Base-by-base conservation (phyloP, 2,888 invertebrate species). In the Ommatoiulus sabulosus region DNA sequence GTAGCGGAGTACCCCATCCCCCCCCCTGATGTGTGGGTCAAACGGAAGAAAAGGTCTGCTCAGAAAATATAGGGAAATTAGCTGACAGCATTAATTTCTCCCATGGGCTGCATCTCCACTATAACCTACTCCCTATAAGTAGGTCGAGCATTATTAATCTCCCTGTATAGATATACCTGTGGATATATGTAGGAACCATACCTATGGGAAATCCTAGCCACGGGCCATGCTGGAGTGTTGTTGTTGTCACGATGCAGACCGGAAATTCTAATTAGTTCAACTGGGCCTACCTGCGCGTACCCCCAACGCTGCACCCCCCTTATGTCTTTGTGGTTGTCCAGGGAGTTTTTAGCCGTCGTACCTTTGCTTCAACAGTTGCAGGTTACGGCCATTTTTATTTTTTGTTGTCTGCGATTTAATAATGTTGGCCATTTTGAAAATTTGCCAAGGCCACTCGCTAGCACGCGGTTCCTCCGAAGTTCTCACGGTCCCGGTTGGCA, bases 161-260 rank as follows among this genome's bases (percentile, higher is more conserved):
- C 57, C 17, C n/a, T 57, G 7, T 57, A 46, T 46, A 46, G 35
- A 35, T 35, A 35, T 35, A 35, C 35, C 35, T 35, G 35, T 35
- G 35, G 35, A 35, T 63, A 20, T 63, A 10, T 80, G 24, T 72
- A 72, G 24, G 72, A 24, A 80, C 80, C 80, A 35, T 80, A 80
- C 35, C 80, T 80, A 72, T 80, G 80, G 80, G 80, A 80, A 80
- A 80, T 35, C 24, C 24, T 72, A 72, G 72, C 72, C 72, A 72
- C 72, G 72, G 72, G 72, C 80, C 80, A 35, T 24, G 80, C 24
- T 72, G 80, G 24, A 35, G 80, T 35, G 80, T 80, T 80, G 80
- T 72, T 72, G 72, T 80, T 80, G 80, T 80, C 80, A 80, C 80
- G 80, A 80, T 80, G 80, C 80, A 80, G 80, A 80, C 80, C 80